Base-by-base conservation (phyloP, 2,888 invertebrate genomes). In the Platycnemis pennipes region DNA sequence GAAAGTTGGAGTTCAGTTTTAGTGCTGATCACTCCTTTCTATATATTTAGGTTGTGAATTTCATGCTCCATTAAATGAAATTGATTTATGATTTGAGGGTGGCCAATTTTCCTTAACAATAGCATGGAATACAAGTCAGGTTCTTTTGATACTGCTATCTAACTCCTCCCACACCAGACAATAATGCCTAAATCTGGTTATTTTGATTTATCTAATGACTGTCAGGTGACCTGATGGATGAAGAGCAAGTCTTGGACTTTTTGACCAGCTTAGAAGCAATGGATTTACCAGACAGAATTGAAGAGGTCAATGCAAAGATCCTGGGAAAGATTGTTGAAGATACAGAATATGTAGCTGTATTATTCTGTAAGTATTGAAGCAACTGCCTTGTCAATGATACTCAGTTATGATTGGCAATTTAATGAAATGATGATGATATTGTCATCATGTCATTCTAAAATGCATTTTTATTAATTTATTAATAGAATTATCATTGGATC, bases 251-350 rank as follows among this genome's bases (percentile, higher is more conserved):
- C 95, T 97, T 99, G 96, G 99, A 99, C 97, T 99, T 99, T 97
- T 97, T 99, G 96, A 99, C 99, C 96, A 99, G 99, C 96, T 97
- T 99, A 96, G 99, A 99, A 97, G 98, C 99, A 95, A 99, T 99
- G 98, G 99, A 99, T 96, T 97, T 99, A 96, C 99, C 99, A 94
- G 99, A 99, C 97, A 97, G 99, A 96, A 99, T 99, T 96, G 99
- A 99, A 97, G 99, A 99, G 97, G 99, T 99, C 94, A 99, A 99
- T 96, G 97, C 98, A 95, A 98, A 98, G 96, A 99, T 99, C 96
- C 97, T 99, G 95, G 97, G 97, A 95, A 99, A 99, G 97, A 98
- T 99, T 96, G 98, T 99, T 95, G 98, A 99, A 96, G 99, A 99
- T 95, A 98, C 99, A 45, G 98, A 99, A 95, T 99, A 98, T 96